phyloP scores from a whole-genome alignment of 37 sponge, comb jelly and placozoan species.

The Amphimedon queenslandica region DNA sequence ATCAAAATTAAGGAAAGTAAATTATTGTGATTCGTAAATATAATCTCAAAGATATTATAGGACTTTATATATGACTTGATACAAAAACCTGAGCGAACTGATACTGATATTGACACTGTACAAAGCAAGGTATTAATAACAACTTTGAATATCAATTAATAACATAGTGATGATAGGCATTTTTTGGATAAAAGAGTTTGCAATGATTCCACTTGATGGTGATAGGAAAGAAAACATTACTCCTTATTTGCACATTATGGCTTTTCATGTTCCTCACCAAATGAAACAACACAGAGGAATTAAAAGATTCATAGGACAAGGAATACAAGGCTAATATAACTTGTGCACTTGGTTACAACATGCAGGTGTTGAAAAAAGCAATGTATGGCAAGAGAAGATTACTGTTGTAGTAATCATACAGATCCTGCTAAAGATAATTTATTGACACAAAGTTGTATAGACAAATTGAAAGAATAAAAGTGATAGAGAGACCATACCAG shows the following conservation, averaged over 20 bases:
- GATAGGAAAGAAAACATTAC: background rate
- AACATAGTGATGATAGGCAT: background rate
- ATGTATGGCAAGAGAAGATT: background rate
- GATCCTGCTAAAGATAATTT: background rate
- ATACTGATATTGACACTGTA: background rate
- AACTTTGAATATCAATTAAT: background rate
- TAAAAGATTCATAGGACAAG: slow-evolving; percentile 3
- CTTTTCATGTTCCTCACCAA: background rate
- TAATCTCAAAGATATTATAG: background rate
- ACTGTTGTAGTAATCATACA: background rate
- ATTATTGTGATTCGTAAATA: background rate
- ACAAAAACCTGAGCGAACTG: background rate
- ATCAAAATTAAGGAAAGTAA: background rate
- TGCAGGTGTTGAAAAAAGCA: background rate
- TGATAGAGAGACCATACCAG: background rate
- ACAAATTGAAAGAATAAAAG: background rate
- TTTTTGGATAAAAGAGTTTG: background rate
- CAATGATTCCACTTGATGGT: background rate
- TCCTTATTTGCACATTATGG: slow-evolving; percentile 8
- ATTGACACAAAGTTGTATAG: too few species aligned
- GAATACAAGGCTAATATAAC: background rate
- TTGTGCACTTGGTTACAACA: background rate
- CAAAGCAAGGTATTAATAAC: background rate
- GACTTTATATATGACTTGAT: background rate
- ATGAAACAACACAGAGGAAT: background rate